These are phyloP conservation scores for Desmophyllum pertusum DNA, from an alignment of 92 coral and sea anemone genomes.

Conservation along the genomic window DNA sequence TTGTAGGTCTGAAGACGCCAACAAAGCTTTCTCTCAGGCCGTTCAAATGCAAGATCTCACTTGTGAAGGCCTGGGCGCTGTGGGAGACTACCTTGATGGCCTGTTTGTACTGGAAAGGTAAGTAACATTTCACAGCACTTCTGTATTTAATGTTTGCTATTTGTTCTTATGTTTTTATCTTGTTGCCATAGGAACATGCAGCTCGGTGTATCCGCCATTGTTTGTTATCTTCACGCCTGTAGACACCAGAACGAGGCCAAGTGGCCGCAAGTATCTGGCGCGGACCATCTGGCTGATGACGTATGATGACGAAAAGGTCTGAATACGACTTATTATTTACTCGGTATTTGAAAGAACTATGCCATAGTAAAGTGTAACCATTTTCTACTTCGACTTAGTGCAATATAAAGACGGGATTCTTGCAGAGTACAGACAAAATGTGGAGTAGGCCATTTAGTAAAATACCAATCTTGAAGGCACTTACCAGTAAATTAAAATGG, in stretches of 20 bases:
- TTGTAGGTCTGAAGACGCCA: slow-evolving; percentile 95
- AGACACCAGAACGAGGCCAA: slow-evolving; percentile 97
- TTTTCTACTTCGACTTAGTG: too few species aligned
- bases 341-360: background rate
- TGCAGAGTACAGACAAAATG: too few species aligned
- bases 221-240: slow-evolving; percentile 97
- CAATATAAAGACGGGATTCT: too few species aligned
- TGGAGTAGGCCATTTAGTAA: too few species aligned
- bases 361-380: background rate
- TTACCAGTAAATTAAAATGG: too few species aligned
- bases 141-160: background rate
- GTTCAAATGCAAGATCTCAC: slow-evolving; percentile 98
- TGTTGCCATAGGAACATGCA: slow-evolving; percentile 76
- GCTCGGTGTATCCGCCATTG: slow-evolving; percentile 94
- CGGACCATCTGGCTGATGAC: slow-evolving; percentile 98
- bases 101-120: slow-evolving; percentile 89
- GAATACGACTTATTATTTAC: background rate
- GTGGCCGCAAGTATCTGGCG: slow-evolving; percentile 96
- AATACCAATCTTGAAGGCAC: too few species aligned
- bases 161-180: background rate
- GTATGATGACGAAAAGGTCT: slow-evolving; percentile 97
- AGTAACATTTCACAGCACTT: background rate
- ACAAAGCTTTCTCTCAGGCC: slow-evolving; percentile 99
- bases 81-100: slow-evolving; percentile 98
- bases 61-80: slow-evolving; percentile 97